Conservation (phyloP, 2,113 vertebrate species). For the Chrysochloris asiatica region DNA sequence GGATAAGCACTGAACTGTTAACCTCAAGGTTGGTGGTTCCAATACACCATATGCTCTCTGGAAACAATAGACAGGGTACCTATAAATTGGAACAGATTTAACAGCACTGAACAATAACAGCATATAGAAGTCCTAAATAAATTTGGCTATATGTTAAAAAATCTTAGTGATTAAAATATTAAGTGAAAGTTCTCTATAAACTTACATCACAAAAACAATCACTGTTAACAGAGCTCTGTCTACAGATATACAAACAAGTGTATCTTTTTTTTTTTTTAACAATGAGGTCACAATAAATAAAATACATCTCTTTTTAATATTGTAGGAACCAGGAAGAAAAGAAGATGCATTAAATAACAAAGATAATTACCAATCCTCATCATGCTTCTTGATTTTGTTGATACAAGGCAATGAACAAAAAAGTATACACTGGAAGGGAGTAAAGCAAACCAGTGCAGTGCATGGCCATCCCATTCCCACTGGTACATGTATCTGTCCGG, state of each 20-base stretch:
- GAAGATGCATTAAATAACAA: background rate
- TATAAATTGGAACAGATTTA: no score
- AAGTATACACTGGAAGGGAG: background rate
- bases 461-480: background rate
- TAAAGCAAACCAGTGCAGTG: background rate
- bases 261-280: background rate
- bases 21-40: no score
- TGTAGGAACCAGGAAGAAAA: slow-evolving; percentile 5
- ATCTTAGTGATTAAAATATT: background rate
- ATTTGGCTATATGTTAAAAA: background rate
- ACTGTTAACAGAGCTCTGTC: background rate
- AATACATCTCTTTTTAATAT: background rate
- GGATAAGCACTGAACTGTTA: no score
- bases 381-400: background rate
- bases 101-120: no score
- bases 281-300: slow-evolving; percentile 12
- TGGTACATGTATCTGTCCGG: accelerated
- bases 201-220: background rate
- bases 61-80: no score
- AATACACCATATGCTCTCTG: no score
- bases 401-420: slow-evolving; percentile 22
- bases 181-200: slow-evolving; percentile 5
- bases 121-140: background rate
- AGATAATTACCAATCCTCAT: background rate
- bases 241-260: background rate